Evolutionary conservation across 2,113 vertebrate species (phyloP), one percentile per base, ranked within the genome.

Genomic region (Cygnus buccinator): DNA sequence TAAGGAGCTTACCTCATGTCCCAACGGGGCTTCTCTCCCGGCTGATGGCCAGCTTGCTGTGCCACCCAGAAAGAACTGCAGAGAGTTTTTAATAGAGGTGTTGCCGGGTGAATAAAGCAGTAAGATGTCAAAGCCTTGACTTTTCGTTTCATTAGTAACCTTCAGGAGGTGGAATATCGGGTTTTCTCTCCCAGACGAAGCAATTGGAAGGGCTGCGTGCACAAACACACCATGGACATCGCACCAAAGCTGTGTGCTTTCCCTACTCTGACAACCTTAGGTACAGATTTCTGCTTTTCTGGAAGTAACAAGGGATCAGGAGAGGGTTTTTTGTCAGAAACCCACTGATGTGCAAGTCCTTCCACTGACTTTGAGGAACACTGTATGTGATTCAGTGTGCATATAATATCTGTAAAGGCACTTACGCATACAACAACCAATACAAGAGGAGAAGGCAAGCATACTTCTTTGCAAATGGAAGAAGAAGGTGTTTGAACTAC

Each of bases 81-180:
- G 48, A 33, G 76, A 72, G 73, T 82, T 92, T 93, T 95, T 87
- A 84, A 87, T 62, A 93, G 92, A 94, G 77, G 74, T 72, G 86
- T 92, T 91, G 90, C 89, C 70, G 84, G 94, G 81, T 79, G 80
- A 79, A 95, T 66, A 87, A 90, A 84, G 91, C 88, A 57, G 68
- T 11, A 1, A 63, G 68, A 59, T 87, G 54, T 84, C 86, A 70
- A 78, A 94, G 77, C 63, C 62, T 79, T 44, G 10, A 12, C n/a
- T 96, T 90, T 28, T 83, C 46, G 14, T 81, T 70, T 92, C 74
- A 3, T 66, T 22, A 35, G 76, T 35, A 6, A 35, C 25, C n/a
- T 59, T 66, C 39, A 48, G 29, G 66, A 52, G 84, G 73, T 0
- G 13, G 63, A 35, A 46, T 13, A 3, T n/a, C 4, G 0, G 70